Percentiles rank a stretch among this genome's conserved stretches.
Conservation (phyloP, 2,797 vertebrate species). For the Martes flavigula region DNA sequence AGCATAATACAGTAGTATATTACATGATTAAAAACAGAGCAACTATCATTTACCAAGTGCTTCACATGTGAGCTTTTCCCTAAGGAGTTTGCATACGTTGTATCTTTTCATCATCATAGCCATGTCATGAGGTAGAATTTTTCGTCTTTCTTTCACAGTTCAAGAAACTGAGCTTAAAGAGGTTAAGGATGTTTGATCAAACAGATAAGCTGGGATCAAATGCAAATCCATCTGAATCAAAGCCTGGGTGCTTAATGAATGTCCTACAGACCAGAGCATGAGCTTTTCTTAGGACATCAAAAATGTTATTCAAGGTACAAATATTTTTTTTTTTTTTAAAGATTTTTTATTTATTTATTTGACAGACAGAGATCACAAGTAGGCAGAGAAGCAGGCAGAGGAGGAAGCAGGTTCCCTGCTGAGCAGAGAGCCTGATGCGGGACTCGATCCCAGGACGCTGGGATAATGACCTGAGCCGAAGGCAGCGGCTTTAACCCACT, state of each 20-base stretch:
- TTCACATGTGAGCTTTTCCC: background rate
- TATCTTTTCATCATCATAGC: background rate
- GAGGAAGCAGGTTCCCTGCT: too few species aligned
- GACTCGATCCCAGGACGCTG: too few species aligned
- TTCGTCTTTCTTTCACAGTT: background rate
- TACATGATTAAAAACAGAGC: background rate
- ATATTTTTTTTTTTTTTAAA: too few species aligned
- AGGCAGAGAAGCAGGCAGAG: too few species aligned
- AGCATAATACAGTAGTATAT: background rate
- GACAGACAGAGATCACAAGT: too few species aligned
- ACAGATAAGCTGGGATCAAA: background rate
- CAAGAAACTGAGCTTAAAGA: background rate
- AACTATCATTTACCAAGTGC: background rate
- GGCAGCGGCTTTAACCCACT: too few species aligned
- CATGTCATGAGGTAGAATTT: background rate
- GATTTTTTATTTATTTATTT: too few species aligned
- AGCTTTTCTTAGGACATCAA: background rate
- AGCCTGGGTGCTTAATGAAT: background rate
- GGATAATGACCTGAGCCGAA: too few species aligned
- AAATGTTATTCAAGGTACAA: background rate
- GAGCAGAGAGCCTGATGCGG: too few species aligned
- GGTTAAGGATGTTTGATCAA: background rate
- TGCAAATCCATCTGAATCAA: background rate
- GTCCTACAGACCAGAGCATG: background rate
- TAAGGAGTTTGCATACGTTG: background rate